Evolutionary conservation across 1,140 invertebrate species (phyloP), one percentile per base, ranked within the genome.

Genomic region (Tetramorium simillimum): DNA sequence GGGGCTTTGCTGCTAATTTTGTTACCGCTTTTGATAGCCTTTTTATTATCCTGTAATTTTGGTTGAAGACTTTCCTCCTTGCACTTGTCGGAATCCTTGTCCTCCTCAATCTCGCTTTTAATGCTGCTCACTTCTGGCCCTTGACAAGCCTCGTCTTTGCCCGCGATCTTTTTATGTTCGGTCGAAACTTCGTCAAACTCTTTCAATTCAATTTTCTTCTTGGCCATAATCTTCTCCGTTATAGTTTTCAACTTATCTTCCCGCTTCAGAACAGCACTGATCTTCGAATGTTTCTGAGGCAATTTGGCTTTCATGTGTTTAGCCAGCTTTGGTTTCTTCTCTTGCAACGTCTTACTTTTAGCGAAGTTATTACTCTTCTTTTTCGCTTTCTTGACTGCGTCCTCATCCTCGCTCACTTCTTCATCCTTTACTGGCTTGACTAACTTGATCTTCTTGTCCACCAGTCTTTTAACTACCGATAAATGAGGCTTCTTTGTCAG

Each of bases 361-460:
- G 90, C 63, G 12, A 88, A 46, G 60, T 49, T 62, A 12, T 84
- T 28, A 49, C 89, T 87, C 16, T 93, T 93, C 76, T 92, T 94
- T 53, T 91, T 93, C 24, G 75, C 62, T 53, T 85, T 88, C 51
- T 92, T 92, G 56, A 88, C 81, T 51, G 80, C 58, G 14, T 92
- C 89, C 6, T 93, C 91, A 12, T 92, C 92, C 1, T 92, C 91
- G 7, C 77, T 86, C 7, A 85, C 67, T 46, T 93, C 91, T 53
- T 89, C 88, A 24, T 88, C 90, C 53, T 89, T 92, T 9, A 92
- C 70, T 28, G 91, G 89, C 53, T 95, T 95, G 90, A 94, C 93
- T 94, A 95, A 92, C 58, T 95, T 95, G 78, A 94, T 90, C 91
- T 95, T 95, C 69, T 95, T 95, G 84, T 94, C 93, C 12, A 94